Evolutionary conservation across 1,140 invertebrate genomes (phyloP).

Genomic region (Prorops nasuta): DNA sequence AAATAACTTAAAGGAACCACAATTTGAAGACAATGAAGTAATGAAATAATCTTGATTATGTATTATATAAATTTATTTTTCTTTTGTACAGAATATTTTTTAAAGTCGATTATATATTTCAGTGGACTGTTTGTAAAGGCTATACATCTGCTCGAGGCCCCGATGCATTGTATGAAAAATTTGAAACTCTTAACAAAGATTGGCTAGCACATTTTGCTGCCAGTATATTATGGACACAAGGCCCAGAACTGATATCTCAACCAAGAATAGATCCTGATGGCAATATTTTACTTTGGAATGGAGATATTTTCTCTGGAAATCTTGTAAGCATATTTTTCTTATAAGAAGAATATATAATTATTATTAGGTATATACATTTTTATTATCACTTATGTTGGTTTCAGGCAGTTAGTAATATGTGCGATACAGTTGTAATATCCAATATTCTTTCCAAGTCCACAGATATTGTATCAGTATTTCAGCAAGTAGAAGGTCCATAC

Average conservation of each 20-base stretch:
- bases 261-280: constrained; percentile 59
- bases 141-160: constrained; percentile 56
- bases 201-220: constrained; percentile 65
- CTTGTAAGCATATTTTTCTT: constrained; percentile 32
- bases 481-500: constrained; percentile 75
- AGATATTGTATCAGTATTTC: constrained; percentile 54
- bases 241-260: constrained; percentile 58
- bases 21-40: background rate
- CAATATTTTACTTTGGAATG: constrained; percentile 76
- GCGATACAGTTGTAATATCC: constrained; percentile 52
- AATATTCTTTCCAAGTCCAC: constrained; percentile 37
- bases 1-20: background rate
- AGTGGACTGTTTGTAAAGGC: constrained; percentile 48
- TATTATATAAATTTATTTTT: background rate
- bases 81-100: background rate
- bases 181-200: constrained; percentile 53
- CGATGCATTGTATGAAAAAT: constrained; percentile 37
- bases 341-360: background rate
- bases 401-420: constrained; percentile 33
- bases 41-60: background rate
- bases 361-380: background rate
- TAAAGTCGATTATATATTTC: constrained; percentile 26
- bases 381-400: constrained; percentile 18
- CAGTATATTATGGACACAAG: constrained; percentile 73
- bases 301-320: constrained; percentile 70